Evolutionary conservation across 2,113 vertebrate genomes (phyloP).

Genomic region (Leucopsar rothschildi): DNA sequence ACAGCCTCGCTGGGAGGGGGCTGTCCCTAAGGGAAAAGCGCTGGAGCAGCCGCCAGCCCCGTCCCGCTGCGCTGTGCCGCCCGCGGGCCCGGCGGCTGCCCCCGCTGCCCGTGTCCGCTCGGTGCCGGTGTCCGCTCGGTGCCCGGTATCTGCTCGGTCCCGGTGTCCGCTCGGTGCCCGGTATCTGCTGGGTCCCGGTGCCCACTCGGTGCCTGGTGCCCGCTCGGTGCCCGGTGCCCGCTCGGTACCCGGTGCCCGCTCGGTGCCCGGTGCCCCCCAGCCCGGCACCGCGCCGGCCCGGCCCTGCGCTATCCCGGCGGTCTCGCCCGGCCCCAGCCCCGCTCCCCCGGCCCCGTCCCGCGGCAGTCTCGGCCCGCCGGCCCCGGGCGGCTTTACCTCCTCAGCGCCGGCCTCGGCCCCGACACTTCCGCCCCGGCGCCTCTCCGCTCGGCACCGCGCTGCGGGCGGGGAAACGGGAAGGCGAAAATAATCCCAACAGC

Average conservation of each 20-base stretch:
- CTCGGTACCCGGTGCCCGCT: too few species aligned
- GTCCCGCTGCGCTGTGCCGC: not conserved
- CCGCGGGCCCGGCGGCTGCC: not conserved
- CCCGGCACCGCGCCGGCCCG: too few species aligned
- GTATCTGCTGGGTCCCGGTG: too few species aligned
- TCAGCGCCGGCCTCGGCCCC: not conserved
- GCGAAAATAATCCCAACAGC: not conserved
- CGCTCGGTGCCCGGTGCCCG: too few species aligned
- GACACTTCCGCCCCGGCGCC: slow-evolving; percentile 3
- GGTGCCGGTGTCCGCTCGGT: not conserved
- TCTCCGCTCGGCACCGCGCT: not conserved
- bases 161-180: too few species aligned
- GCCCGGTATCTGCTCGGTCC: too few species aligned
- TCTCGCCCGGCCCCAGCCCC: not conserved
- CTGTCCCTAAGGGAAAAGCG: not conserved
- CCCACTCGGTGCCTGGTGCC: not conserved
- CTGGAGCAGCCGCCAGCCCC: not conserved
- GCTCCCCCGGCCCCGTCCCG: not conserved
- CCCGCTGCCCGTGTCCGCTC: too few species aligned
- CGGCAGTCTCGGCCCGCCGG: not conserved
- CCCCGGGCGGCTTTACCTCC: not conserved
- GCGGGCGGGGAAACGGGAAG: not conserved
- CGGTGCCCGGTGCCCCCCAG: not conserved
- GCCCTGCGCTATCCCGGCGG: too few species aligned
- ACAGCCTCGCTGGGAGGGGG: not conserved